Conservation (phyloP, 2,888 invertebrate genomes). For the Zygogramma bicolorata region DNA sequence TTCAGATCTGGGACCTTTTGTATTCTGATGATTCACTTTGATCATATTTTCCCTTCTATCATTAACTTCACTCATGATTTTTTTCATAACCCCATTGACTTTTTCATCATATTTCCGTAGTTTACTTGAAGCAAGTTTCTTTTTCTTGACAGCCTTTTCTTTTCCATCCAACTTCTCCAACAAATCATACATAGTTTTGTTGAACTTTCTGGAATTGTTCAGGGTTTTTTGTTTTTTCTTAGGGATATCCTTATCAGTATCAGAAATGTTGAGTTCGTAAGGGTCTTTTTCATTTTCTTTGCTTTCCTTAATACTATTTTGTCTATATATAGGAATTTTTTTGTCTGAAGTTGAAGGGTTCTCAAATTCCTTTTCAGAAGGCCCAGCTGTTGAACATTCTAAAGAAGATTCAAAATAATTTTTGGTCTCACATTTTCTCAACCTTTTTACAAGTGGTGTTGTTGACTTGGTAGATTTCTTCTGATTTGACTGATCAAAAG, state of each 20-base stretch:
- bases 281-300: constrained; percentile 26
- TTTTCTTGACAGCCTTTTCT: constrained; percentile 26
- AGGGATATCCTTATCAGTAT: constrained; percentile 10
- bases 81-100: constrained; percentile 23
- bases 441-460: constrained; percentile 12
- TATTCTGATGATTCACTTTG: too few species aligned
- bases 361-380: background rate
- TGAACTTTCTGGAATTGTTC: constrained; percentile 20
- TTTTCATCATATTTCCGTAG: constrained; percentile 20
- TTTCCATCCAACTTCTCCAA: constrained; percentile 26
- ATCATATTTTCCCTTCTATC: background rate
- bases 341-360: background rate
- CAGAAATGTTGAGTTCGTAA: constrained; percentile 36
- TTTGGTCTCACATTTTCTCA: constrained; percentile 16
- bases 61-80: constrained; percentile 27
- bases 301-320: background rate
- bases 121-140: background rate
- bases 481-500: too few species aligned
- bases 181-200: constrained; percentile 25
- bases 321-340: constrained; percentile 38
- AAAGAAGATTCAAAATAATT: constrained; percentile 24
- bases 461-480: background rate
- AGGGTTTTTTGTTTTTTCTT: constrained; percentile 5
- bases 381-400: constrained; percentile 15
- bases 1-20: too few species aligned